Evolutionary conservation across 1,140 invertebrate species (phyloP).

Genomic region (Rhizoglyphus robini): DNA sequence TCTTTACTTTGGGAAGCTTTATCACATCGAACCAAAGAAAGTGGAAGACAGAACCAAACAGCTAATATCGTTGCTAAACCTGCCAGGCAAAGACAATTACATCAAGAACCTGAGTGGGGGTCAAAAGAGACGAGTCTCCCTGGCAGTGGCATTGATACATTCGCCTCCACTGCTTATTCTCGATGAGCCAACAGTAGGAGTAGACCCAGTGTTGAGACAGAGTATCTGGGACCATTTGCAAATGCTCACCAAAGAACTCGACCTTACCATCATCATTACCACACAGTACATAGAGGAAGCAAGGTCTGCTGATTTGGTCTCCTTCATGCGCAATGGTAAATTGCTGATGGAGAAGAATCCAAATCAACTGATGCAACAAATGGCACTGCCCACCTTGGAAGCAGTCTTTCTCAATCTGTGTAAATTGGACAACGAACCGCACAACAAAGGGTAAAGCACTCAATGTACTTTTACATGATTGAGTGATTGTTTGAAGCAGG

Average conservation of each 20-base stretch:
- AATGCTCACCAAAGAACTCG: conserved; percentile 56
- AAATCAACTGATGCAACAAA: conserved; percentile 27
- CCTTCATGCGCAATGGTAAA: conserved; percentile 34
- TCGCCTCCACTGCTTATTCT: conserved; percentile 84
- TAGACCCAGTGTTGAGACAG: conserved; percentile 72
- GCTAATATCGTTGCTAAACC: conserved; percentile 69
- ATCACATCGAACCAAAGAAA: conserved; percentile 54
- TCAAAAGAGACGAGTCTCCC: conserved; percentile 77
- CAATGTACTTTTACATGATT: too few species aligned
- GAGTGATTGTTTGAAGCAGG: not conserved
- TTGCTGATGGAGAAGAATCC: conserved; percentile 34
- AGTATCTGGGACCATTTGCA: conserved; percentile 80
- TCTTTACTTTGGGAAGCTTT: conserved; percentile 87
- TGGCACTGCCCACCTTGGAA: conserved; percentile 42
- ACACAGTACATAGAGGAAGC: conserved; percentile 39
- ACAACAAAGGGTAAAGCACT: not conserved
- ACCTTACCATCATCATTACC: conserved; percentile 34
- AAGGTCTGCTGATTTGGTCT: conserved; percentile 32
- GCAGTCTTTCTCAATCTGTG: conserved; percentile 73
- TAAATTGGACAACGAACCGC: conserved; percentile 31
- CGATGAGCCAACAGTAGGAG: conserved; percentile 84
- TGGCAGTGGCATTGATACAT: conserved; percentile 80
- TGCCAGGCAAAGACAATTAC: conserved; percentile 43
- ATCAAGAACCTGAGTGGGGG: conserved; percentile 54
- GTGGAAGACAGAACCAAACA: conserved; percentile 57